Evolutionary conservation across 2,888 invertebrate species (phyloP), one percentile per base, ranked within the genome.

Genomic region (Xylophagus ater): DNA sequence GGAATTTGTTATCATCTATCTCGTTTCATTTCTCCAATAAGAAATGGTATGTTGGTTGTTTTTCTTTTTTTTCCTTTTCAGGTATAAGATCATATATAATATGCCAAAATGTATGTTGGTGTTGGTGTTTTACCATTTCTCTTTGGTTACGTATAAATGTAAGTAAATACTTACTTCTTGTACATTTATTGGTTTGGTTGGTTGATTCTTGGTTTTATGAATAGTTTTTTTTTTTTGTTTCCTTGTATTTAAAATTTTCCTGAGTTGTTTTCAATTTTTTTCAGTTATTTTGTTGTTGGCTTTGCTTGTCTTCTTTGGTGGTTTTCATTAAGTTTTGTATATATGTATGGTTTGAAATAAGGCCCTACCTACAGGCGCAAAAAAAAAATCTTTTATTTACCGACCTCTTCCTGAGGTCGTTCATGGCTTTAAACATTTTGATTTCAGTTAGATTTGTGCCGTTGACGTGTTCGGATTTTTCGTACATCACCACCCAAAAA

Each of bases 401-500:
- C 35, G 41, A 36, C 40, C 37, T 39, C 41, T 41, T 40, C 40
- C 41, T 39, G 44, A 42, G 44, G 42, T 44, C 42, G 44, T 36
- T 34, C 40, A 41, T 21, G 34, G 60, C 63, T 60, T 41, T 41
- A 40, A 28, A 34, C 40, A 34, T 36, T 45, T 41, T 41, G 38
- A 43, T 43, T 41, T 44, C 62, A 62, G 64, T 64, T 59, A 59
- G 58, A 59, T 63, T 62, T 64, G 60, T 62, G 59, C 60, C 64
- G 59, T 62, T 57, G 58, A 58, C 60, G 64, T 60, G 58, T 58
- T 54, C 60, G 63, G 64, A 61, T 62, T 63, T 60, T 57, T 56
- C 56, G 49, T 57, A 52, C 54, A 53, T 46, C 45, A n/a, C n/a
- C n/a, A n/a, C n/a, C n/a, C n/a, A n/a, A n/a, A n/a, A n/a, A n/a